These are phyloP conservation scores for Sprattus sprattus DNA, from an alignment of 2,113 vertebrate species.

Conservation along the genomic window DNA sequence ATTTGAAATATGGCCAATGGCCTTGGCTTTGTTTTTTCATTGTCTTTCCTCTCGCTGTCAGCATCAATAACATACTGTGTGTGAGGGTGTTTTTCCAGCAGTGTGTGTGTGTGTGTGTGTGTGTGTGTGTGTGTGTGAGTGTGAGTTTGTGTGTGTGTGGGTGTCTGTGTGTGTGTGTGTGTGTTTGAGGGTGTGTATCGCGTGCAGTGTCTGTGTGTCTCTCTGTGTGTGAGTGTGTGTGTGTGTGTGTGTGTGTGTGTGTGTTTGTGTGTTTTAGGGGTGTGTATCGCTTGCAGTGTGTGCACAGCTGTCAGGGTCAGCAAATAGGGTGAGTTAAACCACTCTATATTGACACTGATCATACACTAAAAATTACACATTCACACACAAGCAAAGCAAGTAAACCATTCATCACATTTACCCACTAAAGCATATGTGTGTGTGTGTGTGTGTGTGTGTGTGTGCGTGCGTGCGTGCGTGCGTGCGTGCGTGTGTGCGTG, in stretches of 20 bases:
- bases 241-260: too few relatives aligned
- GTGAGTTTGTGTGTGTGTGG: too few relatives aligned
- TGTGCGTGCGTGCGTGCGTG: constrained; percentile 8
- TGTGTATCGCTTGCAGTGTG: not conserved
- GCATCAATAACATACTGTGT: not conserved
- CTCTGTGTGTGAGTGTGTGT: too few relatives aligned
- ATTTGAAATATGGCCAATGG: not conserved
- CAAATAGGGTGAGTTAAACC: not conserved
- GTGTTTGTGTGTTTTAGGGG: too few relatives aligned
- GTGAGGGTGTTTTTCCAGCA: too few relatives aligned
- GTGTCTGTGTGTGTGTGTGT: too few relatives aligned
- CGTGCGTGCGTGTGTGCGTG: not conserved
- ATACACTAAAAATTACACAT: not conserved
- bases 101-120: too few relatives aligned
- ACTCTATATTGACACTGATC: constrained; percentile 6
- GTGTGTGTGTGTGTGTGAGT: too few relatives aligned
- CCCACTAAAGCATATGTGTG: too few relatives aligned
- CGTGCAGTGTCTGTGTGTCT: too few relatives aligned
- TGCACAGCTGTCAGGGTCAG: constrained; percentile 4
- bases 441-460: not conserved
- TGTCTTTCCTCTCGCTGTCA: not conserved
- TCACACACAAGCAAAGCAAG: not conserved
- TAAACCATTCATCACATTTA: not conserved
- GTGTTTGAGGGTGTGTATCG: too few relatives aligned
- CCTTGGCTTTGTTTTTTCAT: not conserved